Percentiles rank a stretch among this genome's conserved stretches.
Conservation (phyloP, 2,797 vertebrate species). For the Spinus olivaceus region DNA sequence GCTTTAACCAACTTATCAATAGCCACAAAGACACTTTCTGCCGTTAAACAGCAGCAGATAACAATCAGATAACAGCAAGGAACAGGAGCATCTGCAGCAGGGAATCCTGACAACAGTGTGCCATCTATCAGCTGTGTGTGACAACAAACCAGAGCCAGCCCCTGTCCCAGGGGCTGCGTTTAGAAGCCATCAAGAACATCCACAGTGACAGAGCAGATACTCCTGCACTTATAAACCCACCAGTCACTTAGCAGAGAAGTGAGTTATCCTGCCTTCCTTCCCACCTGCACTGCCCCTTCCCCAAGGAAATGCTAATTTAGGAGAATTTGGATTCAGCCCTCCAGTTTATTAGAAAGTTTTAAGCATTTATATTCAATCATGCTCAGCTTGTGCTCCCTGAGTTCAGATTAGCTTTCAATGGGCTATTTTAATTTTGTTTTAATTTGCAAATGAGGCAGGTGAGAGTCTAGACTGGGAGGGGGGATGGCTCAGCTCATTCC, state of each 20-base stretch:
- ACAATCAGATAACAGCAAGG: not conserved
- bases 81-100: not conserved
- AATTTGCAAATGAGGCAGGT: not conserved
- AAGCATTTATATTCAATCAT: not conserved
- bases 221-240: not conserved
- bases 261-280: not conserved
- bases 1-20: not conserved
- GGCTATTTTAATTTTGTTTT: not conserved
- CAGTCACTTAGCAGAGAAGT: not conserved
- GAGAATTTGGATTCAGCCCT: not conserved
- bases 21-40: not conserved
- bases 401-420: not conserved
- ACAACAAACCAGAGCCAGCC: not conserved
- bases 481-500: not conserved
- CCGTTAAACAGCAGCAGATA: not conserved
- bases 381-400: not conserved
- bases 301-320: not conserved
- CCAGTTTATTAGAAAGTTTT: not conserved
- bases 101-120: not conserved
- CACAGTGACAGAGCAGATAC: not conserved
- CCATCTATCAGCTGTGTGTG: not conserved
- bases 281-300: not conserved
- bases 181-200: not conserved
- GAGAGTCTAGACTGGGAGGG: not conserved
- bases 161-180: not conserved